Evolutionary conservation across 2,888 invertebrate species (phyloP).

Genomic region (Chrysopilus asiliformis): DNA sequence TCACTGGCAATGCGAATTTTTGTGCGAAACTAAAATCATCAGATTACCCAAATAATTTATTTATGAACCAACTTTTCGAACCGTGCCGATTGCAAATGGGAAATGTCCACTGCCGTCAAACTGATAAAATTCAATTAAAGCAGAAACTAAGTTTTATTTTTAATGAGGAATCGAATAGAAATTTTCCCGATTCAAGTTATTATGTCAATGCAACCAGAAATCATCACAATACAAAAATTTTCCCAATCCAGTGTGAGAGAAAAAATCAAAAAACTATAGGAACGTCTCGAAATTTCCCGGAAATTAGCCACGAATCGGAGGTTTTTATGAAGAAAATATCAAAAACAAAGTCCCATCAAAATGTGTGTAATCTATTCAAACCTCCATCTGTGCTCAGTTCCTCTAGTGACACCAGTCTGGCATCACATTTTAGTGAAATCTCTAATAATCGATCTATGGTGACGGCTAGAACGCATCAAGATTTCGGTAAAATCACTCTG

Average conservation of each 20-base stretch:
- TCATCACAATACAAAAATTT: conserved; percentile 4
- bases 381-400: too few species aligned
- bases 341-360: too few species aligned
- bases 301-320: too few species aligned
- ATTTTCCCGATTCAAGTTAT: conserved; percentile 7
- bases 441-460: too few species aligned
- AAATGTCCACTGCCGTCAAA: conserved; percentile 1
- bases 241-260: neutral
- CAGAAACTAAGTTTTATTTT: conserved; percentile 4
- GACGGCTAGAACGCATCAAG: too few species aligned
- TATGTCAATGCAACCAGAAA: conserved; percentile 9
- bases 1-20: conserved; percentile 10
- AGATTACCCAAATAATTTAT: conserved; percentile 4
- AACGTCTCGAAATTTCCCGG: too few species aligned
- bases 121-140: conserved; percentile 1
- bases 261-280: too few species aligned
- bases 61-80: conserved; percentile 6
- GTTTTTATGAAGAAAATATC: too few species aligned
- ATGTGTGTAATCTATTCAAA: too few species aligned
- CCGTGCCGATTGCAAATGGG: conserved; percentile 3
- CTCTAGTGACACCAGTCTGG: too few species aligned
- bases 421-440: too few species aligned
- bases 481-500: too few species aligned
- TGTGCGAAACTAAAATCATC: neutral
- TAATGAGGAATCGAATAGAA: neutral